Conservation (phyloP, 2,113 vertebrate genomes). For the Seriola dumerili region DNA sequence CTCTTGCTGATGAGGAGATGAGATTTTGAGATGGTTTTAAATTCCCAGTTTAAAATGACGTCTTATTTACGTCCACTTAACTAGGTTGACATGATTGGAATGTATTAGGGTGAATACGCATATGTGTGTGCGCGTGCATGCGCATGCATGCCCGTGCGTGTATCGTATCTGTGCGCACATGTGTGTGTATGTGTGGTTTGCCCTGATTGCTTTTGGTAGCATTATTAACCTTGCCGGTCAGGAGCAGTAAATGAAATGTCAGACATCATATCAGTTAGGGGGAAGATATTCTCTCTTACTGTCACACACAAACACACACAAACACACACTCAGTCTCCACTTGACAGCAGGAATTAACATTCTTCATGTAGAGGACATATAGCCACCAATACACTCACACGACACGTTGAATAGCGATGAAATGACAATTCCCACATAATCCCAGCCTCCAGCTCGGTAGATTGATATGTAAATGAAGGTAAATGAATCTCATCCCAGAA, state of each 20-base stretch:
- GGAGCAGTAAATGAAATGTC: conserved; percentile 82
- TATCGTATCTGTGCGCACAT: not conserved
- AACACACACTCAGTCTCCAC: conserved; percentile 30
- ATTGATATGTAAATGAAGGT: conserved; percentile 75
- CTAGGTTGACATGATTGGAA: conserved; percentile 68
- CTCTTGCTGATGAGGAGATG: conserved; percentile 32
- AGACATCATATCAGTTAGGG: conserved; percentile 82
- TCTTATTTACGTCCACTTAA: conserved; percentile 72
- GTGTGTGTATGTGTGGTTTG: conserved; percentile 24
- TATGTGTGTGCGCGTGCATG: not conserved
- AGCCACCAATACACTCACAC: conserved; percentile 38
- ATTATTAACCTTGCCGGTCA: conserved; percentile 84
- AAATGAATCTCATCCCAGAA: conserved; percentile 65
- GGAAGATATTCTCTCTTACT: conserved; percentile 59
- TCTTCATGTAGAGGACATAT: conserved; percentile 47
- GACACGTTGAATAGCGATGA: conserved; percentile 63
- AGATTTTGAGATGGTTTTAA: conserved; percentile 54
- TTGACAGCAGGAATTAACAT: conserved; percentile 61
- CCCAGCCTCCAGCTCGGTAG: conserved; percentile 42
- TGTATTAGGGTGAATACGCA: conserved; percentile 33
- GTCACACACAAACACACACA: conserved; percentile 25
- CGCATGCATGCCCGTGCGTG: not conserved
- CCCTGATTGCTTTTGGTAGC: conserved; percentile 76
- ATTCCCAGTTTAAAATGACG: conserved; percentile 68
- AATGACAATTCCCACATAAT: conserved; percentile 66